Evolutionary conservation across 1,140 invertebrate genomes (phyloP).

Genomic region (Trichonephila clavata): DNA sequence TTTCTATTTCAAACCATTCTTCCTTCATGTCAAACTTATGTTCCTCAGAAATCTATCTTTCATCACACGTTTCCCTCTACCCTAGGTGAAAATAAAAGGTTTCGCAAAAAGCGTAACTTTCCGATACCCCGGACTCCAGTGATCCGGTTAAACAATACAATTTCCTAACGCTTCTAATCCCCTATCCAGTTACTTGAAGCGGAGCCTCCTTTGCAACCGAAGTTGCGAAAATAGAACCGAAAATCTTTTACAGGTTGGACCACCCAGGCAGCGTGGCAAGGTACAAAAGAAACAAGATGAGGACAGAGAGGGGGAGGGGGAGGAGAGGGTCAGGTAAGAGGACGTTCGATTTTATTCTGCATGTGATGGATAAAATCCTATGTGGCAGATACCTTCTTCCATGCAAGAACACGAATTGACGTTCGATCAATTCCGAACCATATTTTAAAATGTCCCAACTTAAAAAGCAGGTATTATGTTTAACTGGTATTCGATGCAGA

Average conservation of each 20-base stretch:
- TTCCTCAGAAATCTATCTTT: no score
- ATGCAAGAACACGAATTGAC: constrained; percentile 20
- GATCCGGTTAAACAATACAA: constrained; percentile 43
- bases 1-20: no score
- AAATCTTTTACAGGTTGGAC: constrained; percentile 50
- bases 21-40: no score
- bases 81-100: neutral
- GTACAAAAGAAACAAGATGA: constrained; percentile 68
- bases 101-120: neutral
- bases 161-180: constrained; percentile 36
- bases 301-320: constrained; percentile 4
- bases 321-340: neutral
- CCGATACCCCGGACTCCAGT: neutral
- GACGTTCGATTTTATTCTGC: constrained; percentile 53
- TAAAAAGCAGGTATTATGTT: neutral
- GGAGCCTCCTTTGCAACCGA: constrained; percentile 45
- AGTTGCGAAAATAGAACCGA: constrained; percentile 66
- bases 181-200: constrained; percentile 22
- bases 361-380: constrained; percentile 43
- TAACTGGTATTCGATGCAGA: neutral
- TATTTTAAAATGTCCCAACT: neutral
- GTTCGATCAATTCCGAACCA: constrained; percentile 12
- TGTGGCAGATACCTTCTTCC: constrained; percentile 21
- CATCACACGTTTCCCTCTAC: neutral
- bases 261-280: constrained; percentile 54